Conservation (phyloP, 2,113 vertebrate species). For the Phoenicopterus ruber region DNA sequence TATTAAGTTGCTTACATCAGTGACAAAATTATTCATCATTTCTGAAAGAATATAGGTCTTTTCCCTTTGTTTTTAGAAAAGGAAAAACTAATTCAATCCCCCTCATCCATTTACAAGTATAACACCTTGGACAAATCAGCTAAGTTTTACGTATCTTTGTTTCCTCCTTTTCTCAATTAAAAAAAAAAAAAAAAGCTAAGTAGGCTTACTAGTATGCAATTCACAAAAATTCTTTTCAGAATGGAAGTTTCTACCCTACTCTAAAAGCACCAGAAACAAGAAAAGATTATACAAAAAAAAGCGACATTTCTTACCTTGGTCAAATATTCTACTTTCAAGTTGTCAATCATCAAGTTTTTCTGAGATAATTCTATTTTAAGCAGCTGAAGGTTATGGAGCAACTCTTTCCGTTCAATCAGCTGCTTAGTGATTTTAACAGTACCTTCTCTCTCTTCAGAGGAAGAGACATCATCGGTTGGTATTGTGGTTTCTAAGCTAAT, state of each 20-base stretch:
- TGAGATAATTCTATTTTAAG: constrained; percentile 94
- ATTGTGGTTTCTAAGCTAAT: constrained; percentile 94
- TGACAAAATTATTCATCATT: neutral
- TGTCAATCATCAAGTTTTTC: constrained; percentile 92
- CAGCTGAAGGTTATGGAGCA: constrained; percentile 88
- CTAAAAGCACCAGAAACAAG: neutral
- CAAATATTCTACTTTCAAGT: constrained; percentile 91
- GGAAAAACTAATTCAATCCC: neutral
- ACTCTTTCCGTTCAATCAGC: constrained; percentile 90
- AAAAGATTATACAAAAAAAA: neutral
- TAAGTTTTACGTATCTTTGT: neutral
- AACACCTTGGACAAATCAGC: neutral
- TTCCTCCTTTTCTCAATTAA: neutral
- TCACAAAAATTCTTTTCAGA: neutral
- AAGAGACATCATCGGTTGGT: constrained; percentile 92
- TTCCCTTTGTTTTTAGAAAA: neutral
- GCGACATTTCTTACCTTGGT: constrained; percentile 79
- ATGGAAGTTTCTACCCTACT: neutral
- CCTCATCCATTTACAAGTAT: neutral
- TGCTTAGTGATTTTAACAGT: constrained; percentile 87
- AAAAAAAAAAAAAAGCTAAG: neutral
- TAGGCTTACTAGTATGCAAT: neutral
- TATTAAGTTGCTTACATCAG: neutral
- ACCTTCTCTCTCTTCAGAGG: constrained; percentile 88
- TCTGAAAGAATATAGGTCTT: neutral